Base-by-base conservation (phyloP, 2,797 vertebrate genomes). In the Cyclura pinguis region DNA sequence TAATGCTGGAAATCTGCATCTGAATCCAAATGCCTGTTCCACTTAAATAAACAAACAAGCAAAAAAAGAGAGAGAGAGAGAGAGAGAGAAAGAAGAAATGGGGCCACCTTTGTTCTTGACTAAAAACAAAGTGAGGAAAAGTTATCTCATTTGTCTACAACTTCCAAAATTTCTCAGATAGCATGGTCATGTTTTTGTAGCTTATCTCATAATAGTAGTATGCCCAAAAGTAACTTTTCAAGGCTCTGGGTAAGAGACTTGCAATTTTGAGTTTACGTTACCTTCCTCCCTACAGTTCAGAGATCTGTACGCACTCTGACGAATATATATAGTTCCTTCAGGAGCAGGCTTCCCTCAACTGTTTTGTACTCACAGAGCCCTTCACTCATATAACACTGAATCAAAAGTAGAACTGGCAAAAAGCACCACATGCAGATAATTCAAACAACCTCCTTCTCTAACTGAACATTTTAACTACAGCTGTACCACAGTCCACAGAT, bases 401-500 rank as follows among this genome's bases (percentile, higher is more conserved):
- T 38, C 22, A 59, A 86, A 77, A 50, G 27, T 16, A 62, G 35
- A 27, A 32, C 62, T 7, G 10, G 10, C 24, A 62, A 24, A 38
- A 69, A 73, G 32, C 42, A 74, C 42, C n/a, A 73, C 84, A 55
- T 35, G 47, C 10, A 50, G 52, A 12, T 24, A 76, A 35, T 22
- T 22, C 32, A n/a, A 73, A 85, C 64, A 13, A 38, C 22, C n/a
- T 86, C 10, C 35, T 74, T 13, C n/a, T 55, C 35, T 20, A 85
- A 57, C 50, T 59, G n/a, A 29, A 35, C n/a, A 59, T 38, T 55
- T 55, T 86, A 52, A 59, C 12, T 74, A 57, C 22, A 29, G n/a
- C n/a, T 57, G 55, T 8, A 57, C 5, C 42, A 47, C 6, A 55
- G 32, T 50, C 57, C 32, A 91, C 90, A 94, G 85, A 95, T 83